These are phyloP conservation scores for Sycophila sp. DNA, from an alignment of 1,140 invertebrate genomes.

Conservation along the genomic window DNA sequence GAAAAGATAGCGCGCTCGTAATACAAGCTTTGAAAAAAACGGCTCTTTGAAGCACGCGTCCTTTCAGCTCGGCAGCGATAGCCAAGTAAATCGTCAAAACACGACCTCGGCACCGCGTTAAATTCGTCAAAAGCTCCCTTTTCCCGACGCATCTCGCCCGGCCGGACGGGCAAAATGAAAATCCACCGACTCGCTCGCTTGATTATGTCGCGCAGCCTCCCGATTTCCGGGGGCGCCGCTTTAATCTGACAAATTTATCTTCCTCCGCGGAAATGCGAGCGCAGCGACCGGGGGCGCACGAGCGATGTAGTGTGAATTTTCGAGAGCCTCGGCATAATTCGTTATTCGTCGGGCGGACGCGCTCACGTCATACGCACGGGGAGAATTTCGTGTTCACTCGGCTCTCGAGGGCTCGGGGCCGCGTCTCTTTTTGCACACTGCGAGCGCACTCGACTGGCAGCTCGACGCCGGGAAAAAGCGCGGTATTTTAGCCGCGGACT, in stretches of 20 bases:
- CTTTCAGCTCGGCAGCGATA: too few species aligned
- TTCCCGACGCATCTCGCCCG: too few species aligned
- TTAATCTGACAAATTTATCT: conserved; percentile 49
- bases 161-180: conserved; percentile 23
- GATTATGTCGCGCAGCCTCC: neutral
- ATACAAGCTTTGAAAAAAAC: too few species aligned
- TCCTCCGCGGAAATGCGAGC: conserved; percentile 38
- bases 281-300: conserved; percentile 33
- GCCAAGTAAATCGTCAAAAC: too few species aligned
- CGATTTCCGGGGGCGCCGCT: conserved; percentile 27
- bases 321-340: conserved; percentile 46
- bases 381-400: neutral
- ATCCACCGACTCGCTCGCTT: neutral
- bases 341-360: neutral
- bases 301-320: conserved; percentile 46
- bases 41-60: too few species aligned
- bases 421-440: too few species aligned
- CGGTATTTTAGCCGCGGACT: too few species aligned
- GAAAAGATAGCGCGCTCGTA: too few species aligned
- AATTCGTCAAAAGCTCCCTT: too few species aligned
- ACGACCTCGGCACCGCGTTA: too few species aligned
- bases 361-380: conserved; percentile 39
- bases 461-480: neutral
- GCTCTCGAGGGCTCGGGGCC: too few species aligned
- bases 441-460: too few species aligned